Evolutionary conservation across 2,888 invertebrate genomes (phyloP).

Genomic region (Acronicta leporina): DNA sequence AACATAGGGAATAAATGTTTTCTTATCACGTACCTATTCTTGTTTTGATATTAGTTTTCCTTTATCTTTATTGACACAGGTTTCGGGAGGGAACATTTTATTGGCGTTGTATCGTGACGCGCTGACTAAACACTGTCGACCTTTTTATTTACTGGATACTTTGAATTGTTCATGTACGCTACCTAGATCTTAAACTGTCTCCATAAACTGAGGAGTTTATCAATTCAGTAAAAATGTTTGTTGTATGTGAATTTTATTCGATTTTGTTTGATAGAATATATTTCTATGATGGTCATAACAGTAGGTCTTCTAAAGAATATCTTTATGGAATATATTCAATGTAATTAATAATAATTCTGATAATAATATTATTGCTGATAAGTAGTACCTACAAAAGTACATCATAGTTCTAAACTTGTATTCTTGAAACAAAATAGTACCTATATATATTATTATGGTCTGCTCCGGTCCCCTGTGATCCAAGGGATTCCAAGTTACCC

Average conservation of each 20-base stretch:
- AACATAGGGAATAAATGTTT: conserved; percentile 89
- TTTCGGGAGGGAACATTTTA: conserved; percentile 83
- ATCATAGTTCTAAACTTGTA: conserved; percentile 1
- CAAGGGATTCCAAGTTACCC: conserved; percentile 23
- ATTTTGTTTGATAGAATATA: too few species aligned
- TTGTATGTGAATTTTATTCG: too few species aligned
- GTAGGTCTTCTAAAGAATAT: too few species aligned
- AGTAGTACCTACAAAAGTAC: too few species aligned
- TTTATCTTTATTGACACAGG: conserved; percentile 89
- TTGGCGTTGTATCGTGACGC: conserved; percentile 76
- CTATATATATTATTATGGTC: conserved; percentile 34
- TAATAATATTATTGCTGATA: too few species aligned
- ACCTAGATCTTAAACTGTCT: conserved; percentile 18
- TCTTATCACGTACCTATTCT: conserved; percentile 89
- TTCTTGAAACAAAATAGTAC: conserved; percentile 22
- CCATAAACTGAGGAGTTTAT: background rate
- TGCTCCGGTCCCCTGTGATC: conserved; percentile 34
- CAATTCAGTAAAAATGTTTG: too few species aligned
- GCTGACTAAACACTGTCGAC: conserved; percentile 62
- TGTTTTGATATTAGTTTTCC: conserved; percentile 89
- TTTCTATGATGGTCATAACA: too few species aligned
- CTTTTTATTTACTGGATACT: conserved; percentile 46
- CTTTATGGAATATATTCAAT: too few species aligned
- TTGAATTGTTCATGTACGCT: conserved; percentile 25
- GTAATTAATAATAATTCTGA: too few species aligned